Base-by-base conservation (phyloP, 2,797 vertebrate species). In the Fistularia commersonii region DNA sequence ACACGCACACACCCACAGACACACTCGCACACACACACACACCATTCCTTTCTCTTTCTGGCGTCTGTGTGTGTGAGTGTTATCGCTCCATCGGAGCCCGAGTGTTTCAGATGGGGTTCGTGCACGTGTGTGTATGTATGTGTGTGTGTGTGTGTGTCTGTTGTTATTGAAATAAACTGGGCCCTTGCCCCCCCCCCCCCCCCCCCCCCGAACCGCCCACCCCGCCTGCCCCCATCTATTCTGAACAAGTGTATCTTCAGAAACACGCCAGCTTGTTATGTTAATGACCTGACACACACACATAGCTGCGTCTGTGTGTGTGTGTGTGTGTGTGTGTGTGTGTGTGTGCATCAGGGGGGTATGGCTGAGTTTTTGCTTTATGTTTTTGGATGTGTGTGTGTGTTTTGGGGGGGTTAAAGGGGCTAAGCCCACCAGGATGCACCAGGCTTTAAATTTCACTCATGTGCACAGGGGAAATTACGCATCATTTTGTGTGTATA, bases 241-340 rank as follows among this genome's bases (percentile, higher is more conserved):
- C 81, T 69, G 81, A 92, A 91, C 89, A 91, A 95, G 93, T 95
- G 93, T 96, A 95, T 98, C 93, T 94, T 89, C 91, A 92, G 90
- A 90, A 92, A 91, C 93, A 93, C 91, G 92, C 93, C 90, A 89
- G 89, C 92, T 93, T 92, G 66, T 91, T 92, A 93, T 95, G 94
- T 91, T 95, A 96, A 93, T 93, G 92, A 95, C 91, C 92, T 89
- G 80, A n/a, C 91, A 84, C 80, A 77, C 84, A 88, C 51, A 35
- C 23, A 12, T 45, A 47, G 59, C 38, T 67, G 45, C 47, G 55
- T 59, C 48, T 48, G 46, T 45, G 41, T 52, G 43, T 53, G 49
- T 54, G 41, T 40, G 35, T 46, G 45, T 45, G 48, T 57, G 56
- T 50, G 10, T 41, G 52, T 41, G 45, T 48, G 41, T 48, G 52